Base-by-base conservation (phyloP, 2,888 invertebrate genomes). In the Prenolepis imparis region DNA sequence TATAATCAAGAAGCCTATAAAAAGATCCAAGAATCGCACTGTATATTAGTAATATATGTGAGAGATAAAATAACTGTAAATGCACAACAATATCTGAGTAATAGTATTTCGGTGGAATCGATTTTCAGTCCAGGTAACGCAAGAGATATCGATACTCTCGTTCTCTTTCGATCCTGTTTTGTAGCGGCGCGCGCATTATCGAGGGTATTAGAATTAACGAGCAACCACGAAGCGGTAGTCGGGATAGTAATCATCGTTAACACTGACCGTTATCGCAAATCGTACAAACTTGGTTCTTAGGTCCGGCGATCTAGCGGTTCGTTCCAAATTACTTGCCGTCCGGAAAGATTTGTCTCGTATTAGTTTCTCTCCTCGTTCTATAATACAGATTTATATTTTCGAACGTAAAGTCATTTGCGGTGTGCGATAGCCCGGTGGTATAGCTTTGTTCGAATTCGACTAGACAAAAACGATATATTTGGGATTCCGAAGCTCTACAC, bases 311-410 rank as follows among this genome's bases (percentile, higher is more conserved):
- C 48, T 66, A 66, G 67, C 39, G 70, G 86, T 86, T 87, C 66
- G 87, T 68, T 77, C 55, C 72, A 82, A 87, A 89, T 59, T 85
- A 89, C 75, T 82, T 77, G 48, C 85, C 68, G 32, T 67, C 67
- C 28, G 72, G 73, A 70, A 89, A 84, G 88, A 89, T 89, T 88
- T 84, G 89, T 89, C 85, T 84, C 83, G 82, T 89, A 88, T 88
- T 88, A 89, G 88, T 88, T 87, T 83, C 89, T 66, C 82, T 68
- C 72, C 73, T 68, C 48, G 48, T 2, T 48, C 48, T 52, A 52
- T 73, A 89, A 88, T 68, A 57, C 74, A 75, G 80, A 85, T 84
- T 78, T 85, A 82, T 82, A 66, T 21, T 39, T 57, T 21, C 21
- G 11, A 59, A 70, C 44, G 36, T 59, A 70, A 55, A 28, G 36